Evolutionary conservation across 2,888 invertebrate species (phyloP).

Genomic region (Hirtodrosophila duncani): DNA sequence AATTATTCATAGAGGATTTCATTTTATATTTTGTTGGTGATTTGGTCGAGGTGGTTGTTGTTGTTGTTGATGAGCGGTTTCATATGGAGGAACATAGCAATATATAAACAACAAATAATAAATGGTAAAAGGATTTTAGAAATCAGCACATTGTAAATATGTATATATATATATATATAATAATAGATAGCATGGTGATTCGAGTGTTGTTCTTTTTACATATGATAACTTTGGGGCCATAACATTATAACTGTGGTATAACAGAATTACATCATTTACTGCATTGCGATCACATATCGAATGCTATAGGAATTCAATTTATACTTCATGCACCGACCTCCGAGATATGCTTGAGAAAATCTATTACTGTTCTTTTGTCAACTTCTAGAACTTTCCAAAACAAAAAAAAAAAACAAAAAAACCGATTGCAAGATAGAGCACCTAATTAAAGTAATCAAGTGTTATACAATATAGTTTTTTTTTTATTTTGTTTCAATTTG

Average conservation of each 20-base stretch:
- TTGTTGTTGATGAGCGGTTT: constrained; percentile 32
- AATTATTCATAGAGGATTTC: constrained; percentile 7
- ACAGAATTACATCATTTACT: constrained; percentile 27
- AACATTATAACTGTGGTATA: too few relatives aligned
- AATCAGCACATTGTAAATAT: constrained; percentile 44
- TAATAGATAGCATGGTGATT: constrained; percentile 15
- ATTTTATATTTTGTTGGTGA: constrained; percentile 10
- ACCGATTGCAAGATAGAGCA: too few relatives aligned
- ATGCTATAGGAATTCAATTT: too few relatives aligned
- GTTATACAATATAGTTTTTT: too few relatives aligned
- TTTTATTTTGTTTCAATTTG: too few relatives aligned
- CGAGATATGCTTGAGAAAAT: constrained; percentile 78
- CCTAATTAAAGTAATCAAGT: too few relatives aligned
- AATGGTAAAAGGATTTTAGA: constrained; percentile 29
- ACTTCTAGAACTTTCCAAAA: constrained; percentile 31
- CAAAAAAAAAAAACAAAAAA: constrained; percentile 18
- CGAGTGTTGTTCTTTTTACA: constrained; percentile 14
- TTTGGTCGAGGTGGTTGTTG: constrained; percentile 7
- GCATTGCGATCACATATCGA: too few relatives aligned
- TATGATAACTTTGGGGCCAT: too few relatives aligned
- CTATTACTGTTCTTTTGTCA: constrained; percentile 65
- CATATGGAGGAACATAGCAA: constrained; percentile 37
- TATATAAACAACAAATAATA: constrained; percentile 10
- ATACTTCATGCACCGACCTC: constrained; percentile 74
- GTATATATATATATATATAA: constrained; percentile 17